Evolutionary conservation across 2,113 vertebrate species (phyloP).

Genomic region (Brevimyrus niger): DNA sequence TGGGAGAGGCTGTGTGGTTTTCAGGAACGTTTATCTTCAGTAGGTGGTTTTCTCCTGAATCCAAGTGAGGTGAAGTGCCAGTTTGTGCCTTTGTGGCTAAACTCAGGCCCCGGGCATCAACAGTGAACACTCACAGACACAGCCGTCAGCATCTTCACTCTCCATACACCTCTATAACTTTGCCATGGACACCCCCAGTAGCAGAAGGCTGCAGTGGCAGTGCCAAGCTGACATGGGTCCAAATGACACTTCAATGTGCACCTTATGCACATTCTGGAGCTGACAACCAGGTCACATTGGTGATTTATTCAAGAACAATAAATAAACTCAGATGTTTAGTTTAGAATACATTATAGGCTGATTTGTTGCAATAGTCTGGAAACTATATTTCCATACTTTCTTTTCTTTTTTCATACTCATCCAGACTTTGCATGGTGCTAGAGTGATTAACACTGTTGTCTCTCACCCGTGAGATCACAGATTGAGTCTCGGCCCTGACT

Average conservation of each 20-base stretch:
- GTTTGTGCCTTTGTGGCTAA: neutral
- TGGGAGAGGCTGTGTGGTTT: neutral
- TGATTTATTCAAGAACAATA: no score
- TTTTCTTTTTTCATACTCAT: no score
- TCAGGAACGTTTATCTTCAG: neutral
- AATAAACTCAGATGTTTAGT: no score
- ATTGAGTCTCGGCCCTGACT: no score
- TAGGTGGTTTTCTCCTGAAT: neutral
- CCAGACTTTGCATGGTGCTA: no score
- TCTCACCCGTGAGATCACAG: no score
- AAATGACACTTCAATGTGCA: neutral
- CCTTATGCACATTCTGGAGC: no score
- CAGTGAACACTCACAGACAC: slow-evolving; percentile 4
- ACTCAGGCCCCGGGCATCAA: neutral
- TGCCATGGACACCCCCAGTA: neutral
- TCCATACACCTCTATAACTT: neutral
- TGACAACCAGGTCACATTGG: no score
- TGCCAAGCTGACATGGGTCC: neutral
- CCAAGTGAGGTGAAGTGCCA: neutral
- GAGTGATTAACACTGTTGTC: no score
- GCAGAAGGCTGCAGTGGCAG: neutral
- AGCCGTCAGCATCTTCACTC: neutral
- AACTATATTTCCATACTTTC: no score
- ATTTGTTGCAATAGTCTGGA: no score
- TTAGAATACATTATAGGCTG: no score